Evolutionary conservation across 2,888 invertebrate species (phyloP).

Genomic region (Trachelus troglodyta): DNA sequence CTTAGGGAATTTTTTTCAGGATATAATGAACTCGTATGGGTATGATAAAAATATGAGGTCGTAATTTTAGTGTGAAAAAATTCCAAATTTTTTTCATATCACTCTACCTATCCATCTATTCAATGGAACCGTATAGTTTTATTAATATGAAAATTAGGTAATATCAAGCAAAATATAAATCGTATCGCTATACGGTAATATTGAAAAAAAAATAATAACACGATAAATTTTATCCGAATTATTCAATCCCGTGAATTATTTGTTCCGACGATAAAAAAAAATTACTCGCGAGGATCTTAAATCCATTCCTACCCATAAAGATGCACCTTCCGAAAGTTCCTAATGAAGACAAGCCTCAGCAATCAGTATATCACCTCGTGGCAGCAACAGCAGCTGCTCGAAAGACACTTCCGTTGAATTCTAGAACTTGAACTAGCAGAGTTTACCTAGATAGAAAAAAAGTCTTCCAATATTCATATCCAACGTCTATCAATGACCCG

Average conservation of each 20-base stretch:
- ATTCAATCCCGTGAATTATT: not conserved
- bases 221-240: not conserved
- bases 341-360: conserved; percentile 4
- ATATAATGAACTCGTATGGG: not conserved
- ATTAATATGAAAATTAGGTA: no score
- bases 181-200: not conserved
- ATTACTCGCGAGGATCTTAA: not conserved
- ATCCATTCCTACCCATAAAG: not conserved
- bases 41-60: not conserved
- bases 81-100: no score
- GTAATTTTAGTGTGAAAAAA: no score
- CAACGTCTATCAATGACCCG: not conserved
- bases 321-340: not conserved
- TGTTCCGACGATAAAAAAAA: not conserved
- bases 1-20: not conserved
- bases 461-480: not conserved
- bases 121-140: not conserved
- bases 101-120: not conserved
- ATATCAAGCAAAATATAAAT: not conserved
- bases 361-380: not conserved
- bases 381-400: not conserved
- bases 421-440: not conserved
- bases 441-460: not conserved
- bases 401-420: not conserved
- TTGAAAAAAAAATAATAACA: not conserved